Base-by-base conservation (phyloP, 2,113 vertebrate species). In the Apaloderma vittatum region DNA sequence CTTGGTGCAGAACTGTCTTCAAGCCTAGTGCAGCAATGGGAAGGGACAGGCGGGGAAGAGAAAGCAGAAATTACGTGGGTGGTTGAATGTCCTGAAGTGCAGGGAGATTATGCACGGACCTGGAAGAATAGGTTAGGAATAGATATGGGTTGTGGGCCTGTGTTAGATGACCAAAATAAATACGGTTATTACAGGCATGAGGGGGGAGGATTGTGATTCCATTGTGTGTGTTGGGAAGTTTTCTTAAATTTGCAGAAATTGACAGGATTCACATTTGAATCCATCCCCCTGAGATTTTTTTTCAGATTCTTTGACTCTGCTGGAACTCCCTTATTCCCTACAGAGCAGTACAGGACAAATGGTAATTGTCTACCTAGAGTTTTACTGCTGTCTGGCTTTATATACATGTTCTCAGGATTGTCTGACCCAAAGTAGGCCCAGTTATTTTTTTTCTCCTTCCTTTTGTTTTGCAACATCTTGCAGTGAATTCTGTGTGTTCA, bases 391-490 rank as follows among this genome's bases (percentile, higher is more conserved):
- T 75, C 90, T 92, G 71, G 45, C 91, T 96, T 96, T 74, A 78
- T 96, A 95, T 81, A 90, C 80, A 61, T 78, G 57, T 79, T 48
- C 29, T 76, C 54, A 54, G 71, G 65, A 57, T 52, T 63, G 48
- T 61, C 48, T 90, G 52, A 65, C 68, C 68, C 72, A 84, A 88
- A 81, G 43, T 10, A 84, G 49, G 70, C n/a, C 34, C 67, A 91
- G 73, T 54, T 83, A 48, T 81, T 63, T 88, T 95, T 96, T 76
- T 15, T 3, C 17, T 75, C 8, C 36, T 97, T 46, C 36, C 45
- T 75, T 94, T 87, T 96, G 70, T 95, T 97, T 95, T 81, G 51
- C 61, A 95, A 65, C n/a, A 59, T 89, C 91, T 91, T 87, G 66
- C 76, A 70, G 68, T 79, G 76, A 89, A 93, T 97, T 96, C 43